phyloP scores from a whole-genome alignment of 1,140 invertebrate species.

The Brachionus manjavacas region DNA sequence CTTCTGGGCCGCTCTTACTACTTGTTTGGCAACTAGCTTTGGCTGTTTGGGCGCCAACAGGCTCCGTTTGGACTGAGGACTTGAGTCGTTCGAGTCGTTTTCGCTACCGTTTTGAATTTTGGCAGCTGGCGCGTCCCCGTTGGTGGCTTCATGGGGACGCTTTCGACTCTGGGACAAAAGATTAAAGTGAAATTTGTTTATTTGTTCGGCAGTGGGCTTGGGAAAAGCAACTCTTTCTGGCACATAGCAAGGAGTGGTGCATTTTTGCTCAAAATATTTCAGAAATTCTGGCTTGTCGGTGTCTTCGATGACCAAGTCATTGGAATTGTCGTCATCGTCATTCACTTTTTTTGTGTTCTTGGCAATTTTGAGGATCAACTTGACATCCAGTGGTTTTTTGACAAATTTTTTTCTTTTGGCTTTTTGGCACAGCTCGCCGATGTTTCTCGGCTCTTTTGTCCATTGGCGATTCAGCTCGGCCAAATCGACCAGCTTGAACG shows the following conservation, averaged over 20 bases:
- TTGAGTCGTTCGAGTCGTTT: conserved; percentile 22
- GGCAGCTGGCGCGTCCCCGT: background rate
- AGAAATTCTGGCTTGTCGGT: conserved; percentile 19
- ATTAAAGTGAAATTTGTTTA: conserved; percentile 42
- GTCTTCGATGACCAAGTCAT: conserved; percentile 29
- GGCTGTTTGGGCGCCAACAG: background rate
- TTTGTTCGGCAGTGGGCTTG: conserved; percentile 9
- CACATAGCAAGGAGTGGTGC: background rate
- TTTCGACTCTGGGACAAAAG: conserved; percentile 6
- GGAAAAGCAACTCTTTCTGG: conserved; percentile 21
- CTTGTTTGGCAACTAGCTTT: background rate
- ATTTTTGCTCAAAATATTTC: conserved; percentile 40
- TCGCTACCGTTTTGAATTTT: conserved; percentile 25
- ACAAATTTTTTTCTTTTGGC: background rate
- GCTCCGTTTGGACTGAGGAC: background rate
- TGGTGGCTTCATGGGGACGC: background rate
- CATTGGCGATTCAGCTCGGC: conserved; percentile 21
- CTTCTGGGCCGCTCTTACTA: background rate
- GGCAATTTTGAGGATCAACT: conserved; percentile 11
- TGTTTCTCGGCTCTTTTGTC: background rate
- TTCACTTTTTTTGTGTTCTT: background rate
- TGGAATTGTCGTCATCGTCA: conserved; percentile 28
- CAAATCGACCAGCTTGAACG: conserved; percentile 33
- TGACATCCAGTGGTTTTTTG: background rate
- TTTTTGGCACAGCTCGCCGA: background rate